phyloP scores from a whole-genome alignment of 2,888 invertebrate genomes.

The Metalampra italica region DNA sequence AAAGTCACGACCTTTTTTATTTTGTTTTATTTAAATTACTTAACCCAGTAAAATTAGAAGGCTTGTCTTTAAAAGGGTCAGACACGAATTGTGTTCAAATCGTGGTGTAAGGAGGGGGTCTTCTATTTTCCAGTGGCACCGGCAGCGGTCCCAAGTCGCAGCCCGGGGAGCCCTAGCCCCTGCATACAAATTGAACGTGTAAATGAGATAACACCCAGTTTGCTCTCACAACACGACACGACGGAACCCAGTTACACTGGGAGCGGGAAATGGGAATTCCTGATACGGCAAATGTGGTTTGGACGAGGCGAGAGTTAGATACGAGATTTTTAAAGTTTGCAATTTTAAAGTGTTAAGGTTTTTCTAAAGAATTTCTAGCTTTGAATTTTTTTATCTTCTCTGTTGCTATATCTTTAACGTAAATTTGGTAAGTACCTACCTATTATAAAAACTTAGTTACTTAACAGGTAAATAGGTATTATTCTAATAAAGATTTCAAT shows the following conservation, averaged over 20 bases:
- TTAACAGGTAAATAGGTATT: no score
- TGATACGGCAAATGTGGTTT: conserved; percentile 47
- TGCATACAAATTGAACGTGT: conserved; percentile 72
- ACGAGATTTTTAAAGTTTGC: neutral
- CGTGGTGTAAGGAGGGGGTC: neutral
- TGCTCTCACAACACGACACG: conserved; percentile 20
- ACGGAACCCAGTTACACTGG: conserved; percentile 12
- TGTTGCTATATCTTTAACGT: no score
- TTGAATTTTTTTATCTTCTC: no score
- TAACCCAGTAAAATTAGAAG: no score
- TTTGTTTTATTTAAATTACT: no score
- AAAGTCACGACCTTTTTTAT: no score
- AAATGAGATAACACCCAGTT: conserved; percentile 60
- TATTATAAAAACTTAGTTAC: no score
- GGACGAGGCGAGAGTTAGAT: conserved; percentile 18
- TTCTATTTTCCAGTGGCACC: neutral
- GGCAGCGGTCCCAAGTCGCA: conserved; percentile 17
- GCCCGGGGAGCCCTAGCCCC: conserved; percentile 56
- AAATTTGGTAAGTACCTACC: no score
- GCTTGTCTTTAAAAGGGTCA: no score
- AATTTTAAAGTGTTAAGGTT: neutral
- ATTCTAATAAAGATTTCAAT: no score
- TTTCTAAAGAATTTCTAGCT: neutral
- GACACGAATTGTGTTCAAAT: no score
- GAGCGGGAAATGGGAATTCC: conserved; percentile 42